Conservation (phyloP, 2,797 vertebrate genomes). For the Coranthus polyacanthus region DNA sequence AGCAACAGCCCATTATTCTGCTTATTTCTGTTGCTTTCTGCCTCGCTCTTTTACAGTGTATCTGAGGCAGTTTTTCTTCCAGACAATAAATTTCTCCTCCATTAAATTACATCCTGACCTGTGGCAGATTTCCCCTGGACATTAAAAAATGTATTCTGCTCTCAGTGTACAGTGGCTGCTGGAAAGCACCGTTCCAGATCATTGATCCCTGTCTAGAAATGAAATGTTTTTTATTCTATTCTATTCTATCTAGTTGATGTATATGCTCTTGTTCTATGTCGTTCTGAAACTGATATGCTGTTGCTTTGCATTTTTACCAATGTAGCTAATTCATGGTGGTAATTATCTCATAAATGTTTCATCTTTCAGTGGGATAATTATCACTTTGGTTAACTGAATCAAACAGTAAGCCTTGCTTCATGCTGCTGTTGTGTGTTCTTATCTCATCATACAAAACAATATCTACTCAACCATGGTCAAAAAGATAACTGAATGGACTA, state of each 20-base stretch:
- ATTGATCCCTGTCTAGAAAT: constrained; percentile 40
- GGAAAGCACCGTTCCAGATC: constrained; percentile 45
- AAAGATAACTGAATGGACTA: constrained; percentile 54
- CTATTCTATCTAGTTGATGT: constrained; percentile 1
- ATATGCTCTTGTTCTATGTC: not conserved
- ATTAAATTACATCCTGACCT: constrained; percentile 58
- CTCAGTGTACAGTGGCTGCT: constrained; percentile 29
- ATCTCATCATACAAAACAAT: constrained; percentile 49
- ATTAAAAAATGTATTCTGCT: constrained; percentile 25
- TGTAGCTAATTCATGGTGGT: constrained; percentile 22
- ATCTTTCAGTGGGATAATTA: constrained; percentile 49
- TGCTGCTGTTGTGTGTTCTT: constrained; percentile 45
- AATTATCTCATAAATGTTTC: constrained; percentile 48
- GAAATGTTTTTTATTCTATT: constrained; percentile 9
- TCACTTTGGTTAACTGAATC: constrained; percentile 56
- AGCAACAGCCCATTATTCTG: constrained; percentile 14
- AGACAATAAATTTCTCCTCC: constrained; percentile 50
- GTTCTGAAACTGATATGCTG: constrained; percentile 19
- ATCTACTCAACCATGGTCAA: constrained; percentile 51
- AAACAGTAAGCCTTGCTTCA: constrained; percentile 17
- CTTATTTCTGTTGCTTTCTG: constrained; percentile 34
- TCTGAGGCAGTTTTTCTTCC: constrained; percentile 48
- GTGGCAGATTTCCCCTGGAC: constrained; percentile 53
- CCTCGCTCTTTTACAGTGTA: constrained; percentile 4
- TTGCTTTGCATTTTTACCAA: constrained; percentile 13